phyloP scores from a whole-genome alignment of 2,113 vertebrate species.

The Meleagris gallopavo region DNA sequence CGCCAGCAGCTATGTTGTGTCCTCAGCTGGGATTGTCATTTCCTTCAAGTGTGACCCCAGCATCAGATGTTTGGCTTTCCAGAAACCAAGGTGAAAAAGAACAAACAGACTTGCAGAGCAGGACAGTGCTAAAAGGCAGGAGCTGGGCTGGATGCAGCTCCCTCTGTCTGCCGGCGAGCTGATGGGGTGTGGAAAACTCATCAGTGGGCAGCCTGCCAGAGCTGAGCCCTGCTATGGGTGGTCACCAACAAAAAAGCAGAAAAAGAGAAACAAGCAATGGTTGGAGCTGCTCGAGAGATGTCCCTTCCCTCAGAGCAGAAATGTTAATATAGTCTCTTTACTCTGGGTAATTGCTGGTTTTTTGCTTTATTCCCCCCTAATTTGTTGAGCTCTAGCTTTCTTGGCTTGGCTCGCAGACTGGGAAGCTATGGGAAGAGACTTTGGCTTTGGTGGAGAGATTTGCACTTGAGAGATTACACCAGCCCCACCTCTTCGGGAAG shows the following conservation, averaged over 20 bases:
- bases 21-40: constrained; percentile 85
- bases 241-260: constrained; percentile 68
- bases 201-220: constrained; percentile 72
- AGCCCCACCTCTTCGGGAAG: background rate
- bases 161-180: constrained; percentile 48
- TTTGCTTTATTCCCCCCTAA: background rate
- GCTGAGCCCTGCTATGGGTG: constrained; percentile 77
- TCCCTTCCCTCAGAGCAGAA: background rate
- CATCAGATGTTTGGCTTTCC: constrained; percentile 77
- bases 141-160: background rate
- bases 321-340: background rate
- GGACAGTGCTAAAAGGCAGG: background rate
- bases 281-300: background rate
- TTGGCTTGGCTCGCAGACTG: background rate
- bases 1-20: constrained; percentile 46
- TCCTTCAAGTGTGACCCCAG: constrained; percentile 81
- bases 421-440: background rate
- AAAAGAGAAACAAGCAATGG: background rate
- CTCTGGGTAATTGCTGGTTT: background rate
- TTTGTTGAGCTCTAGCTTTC: background rate
- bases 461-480: background rate
- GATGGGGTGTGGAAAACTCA: constrained; percentile 86
- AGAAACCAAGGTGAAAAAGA: constrained; percentile 84
- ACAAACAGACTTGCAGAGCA: constrained; percentile 73
- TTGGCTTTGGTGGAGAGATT: background rate